Evolutionary conservation across 2,797 vertebrate species (phyloP).

Genomic region (Anguilla anguilla): DNA sequence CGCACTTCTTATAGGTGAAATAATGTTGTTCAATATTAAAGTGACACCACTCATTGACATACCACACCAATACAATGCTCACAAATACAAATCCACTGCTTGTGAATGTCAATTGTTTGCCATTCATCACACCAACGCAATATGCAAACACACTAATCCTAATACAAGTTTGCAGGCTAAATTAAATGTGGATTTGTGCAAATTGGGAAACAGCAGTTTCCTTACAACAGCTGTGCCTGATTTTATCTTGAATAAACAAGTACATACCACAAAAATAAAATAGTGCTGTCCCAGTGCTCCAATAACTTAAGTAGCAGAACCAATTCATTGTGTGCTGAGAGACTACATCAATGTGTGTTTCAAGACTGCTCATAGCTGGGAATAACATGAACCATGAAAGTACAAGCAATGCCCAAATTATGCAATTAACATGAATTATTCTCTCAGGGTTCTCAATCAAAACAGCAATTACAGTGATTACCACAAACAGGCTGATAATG

Average conservation of each 20-base stretch:
- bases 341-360: neutral
- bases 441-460: neutral
- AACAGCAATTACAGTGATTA: constrained; percentile 8
- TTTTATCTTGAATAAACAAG: constrained; percentile 8
- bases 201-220: neutral
- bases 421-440: constrained; percentile 4
- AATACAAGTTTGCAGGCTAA: neutral
- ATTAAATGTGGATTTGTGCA: neutral
- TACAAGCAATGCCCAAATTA: neutral
- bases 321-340: neutral
- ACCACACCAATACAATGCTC: constrained; percentile 7
- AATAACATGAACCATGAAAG: neutral
- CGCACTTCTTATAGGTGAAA: neutral
- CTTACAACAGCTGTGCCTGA: neutral
- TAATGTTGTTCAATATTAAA: neutral
- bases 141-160: neutral
- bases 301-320: constrained; percentile 6
- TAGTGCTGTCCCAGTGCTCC: neutral
- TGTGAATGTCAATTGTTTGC: neutral
- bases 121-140: neutral
- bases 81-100: constrained; percentile 12
- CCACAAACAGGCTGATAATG: neutral
- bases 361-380: neutral
- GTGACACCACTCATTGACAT: neutral
- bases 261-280: neutral